Evolutionary conservation across 2,113 vertebrate genomes (phyloP).

Genomic region (Galeopterus variegatus): DNA sequence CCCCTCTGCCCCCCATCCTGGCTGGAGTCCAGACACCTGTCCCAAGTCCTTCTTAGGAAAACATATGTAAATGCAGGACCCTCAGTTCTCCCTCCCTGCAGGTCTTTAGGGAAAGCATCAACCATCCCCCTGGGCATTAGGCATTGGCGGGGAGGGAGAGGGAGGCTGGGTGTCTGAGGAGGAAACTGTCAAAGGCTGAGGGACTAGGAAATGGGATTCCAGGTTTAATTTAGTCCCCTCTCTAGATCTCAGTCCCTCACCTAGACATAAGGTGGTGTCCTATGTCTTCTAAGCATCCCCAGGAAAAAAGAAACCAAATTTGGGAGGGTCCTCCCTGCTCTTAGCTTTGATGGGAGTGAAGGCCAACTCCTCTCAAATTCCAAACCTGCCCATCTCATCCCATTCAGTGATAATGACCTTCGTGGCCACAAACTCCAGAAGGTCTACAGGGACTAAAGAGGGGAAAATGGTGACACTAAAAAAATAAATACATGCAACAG

Average conservation of each 20-base stretch:
- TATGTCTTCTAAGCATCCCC: not conserved
- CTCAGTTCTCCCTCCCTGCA: not conserved
- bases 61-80: slow-evolving; percentile 13
- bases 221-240: not conserved
- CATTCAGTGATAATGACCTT: not conserved
- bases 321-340: not conserved
- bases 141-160: too few species aligned
- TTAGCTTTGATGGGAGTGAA: not conserved
- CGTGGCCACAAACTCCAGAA: not conserved
- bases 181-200: not conserved
- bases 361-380: not conserved
- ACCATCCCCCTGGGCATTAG: not conserved
- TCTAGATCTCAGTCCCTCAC: not conserved
- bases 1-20: not conserved
- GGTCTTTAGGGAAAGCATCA: slow-evolving; percentile 30
- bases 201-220: not conserved
- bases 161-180: not conserved
- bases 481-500: not conserved
- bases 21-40: not conserved
- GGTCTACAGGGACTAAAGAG: not conserved
- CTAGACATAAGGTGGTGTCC: not conserved
- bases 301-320: not conserved
- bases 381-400: not conserved
- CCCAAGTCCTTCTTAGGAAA: not conserved
- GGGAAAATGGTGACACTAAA: not conserved